Base-by-base conservation (phyloP, 2,888 invertebrate genomes). In the Xestia sexstrigata region DNA sequence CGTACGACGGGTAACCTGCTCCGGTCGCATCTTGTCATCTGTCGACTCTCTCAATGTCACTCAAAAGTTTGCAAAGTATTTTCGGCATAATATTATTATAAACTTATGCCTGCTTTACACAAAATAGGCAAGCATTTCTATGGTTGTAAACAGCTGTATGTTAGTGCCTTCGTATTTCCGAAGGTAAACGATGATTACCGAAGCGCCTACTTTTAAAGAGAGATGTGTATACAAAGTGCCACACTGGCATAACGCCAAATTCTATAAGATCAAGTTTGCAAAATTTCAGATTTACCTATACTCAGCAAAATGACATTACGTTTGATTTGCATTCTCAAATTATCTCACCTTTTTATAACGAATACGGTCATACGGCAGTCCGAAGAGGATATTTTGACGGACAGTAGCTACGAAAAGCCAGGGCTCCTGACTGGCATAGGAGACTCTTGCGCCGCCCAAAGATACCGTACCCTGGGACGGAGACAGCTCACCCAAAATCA, bases 311-410 rank as follows among this genome's bases (percentile, higher is more conserved):
- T 9, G 9, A 49, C 47, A 39, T 70, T 35, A n/a, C 9, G 26
- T 70, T 45, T 35, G 30, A 45, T 30, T 30, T n/a, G 17, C 15
- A 17, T 52, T 30, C 7, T 65, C 9, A 55, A 30, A 49, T 60
- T 55, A 70, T 69, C 89, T 92, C 89, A 95, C 97, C 95, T 95
- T 97, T 90, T 93, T 96, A 89, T 95, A 97, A 58, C 97, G 95
- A 26, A 95, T 90, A 78, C 96, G 95, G 82, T 97, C 97, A 88
- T 97, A 97, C 0, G 97, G 95, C 83, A 97, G 96, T 0, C 98
- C 98, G 92, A 99, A 98, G 20, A 98, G 94, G 80, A 99, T 98
- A 91, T 99, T 99, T 89, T 98, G 98, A 65, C 97, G 96, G 4
- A 99, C 97, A 1, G 98, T 97, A 2, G 97, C 97, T 0, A 97